Conservation (phyloP, 2,113 vertebrate genomes). For the Elgaria multicarinata region DNA sequence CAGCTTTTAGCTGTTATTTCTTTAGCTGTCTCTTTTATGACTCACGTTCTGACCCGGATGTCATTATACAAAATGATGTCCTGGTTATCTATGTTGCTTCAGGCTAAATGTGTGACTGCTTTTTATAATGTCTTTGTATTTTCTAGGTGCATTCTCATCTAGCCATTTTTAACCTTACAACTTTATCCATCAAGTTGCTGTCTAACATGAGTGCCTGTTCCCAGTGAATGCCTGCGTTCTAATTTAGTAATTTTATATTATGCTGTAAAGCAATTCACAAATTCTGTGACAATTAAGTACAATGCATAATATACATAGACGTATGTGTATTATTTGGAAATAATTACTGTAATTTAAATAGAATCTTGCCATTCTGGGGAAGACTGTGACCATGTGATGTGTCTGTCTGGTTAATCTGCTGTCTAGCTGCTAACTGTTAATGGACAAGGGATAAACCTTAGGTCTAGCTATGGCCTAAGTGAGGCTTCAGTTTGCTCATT, state of each 20-base stretch:
- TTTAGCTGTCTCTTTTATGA: slow-evolving; percentile 23
- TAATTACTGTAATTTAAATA: too few relatives aligned
- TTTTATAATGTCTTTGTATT: slow-evolving; percentile 42
- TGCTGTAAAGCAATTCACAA: not conserved
- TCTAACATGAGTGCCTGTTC: not conserved
- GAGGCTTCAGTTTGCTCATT: not conserved
- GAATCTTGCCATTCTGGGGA: too few relatives aligned
- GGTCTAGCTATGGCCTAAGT: too few relatives aligned
- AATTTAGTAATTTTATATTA: not conserved
- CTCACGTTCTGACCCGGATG: slow-evolving; percentile 37
- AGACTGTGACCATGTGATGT: too few relatives aligned
- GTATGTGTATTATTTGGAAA: too few relatives aligned
- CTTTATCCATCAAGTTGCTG: slow-evolving; percentile 8
- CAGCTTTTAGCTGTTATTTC: slow-evolving; percentile 32
- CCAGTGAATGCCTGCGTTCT: not conserved
- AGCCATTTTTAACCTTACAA: not conserved
- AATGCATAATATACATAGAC: not conserved
- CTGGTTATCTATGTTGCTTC: slow-evolving; percentile 18
- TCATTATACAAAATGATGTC: slow-evolving; percentile 26
- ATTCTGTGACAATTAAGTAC: not conserved
- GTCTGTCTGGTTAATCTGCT: too few relatives aligned
- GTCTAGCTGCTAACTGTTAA: too few relatives aligned
- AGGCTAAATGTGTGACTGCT: slow-evolving; percentile 18
- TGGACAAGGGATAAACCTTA: too few relatives aligned
- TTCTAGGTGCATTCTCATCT: slow-evolving; percentile 16